phyloP scores from a whole-genome alignment of 2,797 vertebrate genomes.

The Babyrousa celebensis region DNA sequence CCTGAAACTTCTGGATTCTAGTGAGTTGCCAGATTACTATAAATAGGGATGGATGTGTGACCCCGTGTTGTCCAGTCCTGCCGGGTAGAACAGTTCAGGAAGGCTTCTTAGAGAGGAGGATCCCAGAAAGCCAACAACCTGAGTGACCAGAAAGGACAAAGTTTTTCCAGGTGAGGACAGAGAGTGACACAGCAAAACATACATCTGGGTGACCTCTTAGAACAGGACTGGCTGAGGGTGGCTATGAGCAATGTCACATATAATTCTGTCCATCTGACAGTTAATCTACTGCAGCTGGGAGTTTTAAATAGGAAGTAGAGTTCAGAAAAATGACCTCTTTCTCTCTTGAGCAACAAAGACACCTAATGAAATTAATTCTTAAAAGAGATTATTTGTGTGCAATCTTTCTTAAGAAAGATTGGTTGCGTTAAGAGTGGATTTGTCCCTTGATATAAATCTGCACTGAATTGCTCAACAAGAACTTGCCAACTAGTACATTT shows the following conservation, averaged over 20 bases:
- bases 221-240: background rate
- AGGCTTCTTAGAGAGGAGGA: background rate
- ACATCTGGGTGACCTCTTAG: background rate
- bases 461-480: background rate
- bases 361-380: conserved; percentile 47
- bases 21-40: background rate
- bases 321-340: background rate
- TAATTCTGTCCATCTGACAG: background rate
- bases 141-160: background rate
- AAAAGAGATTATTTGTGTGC: background rate
- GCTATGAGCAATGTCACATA: background rate
- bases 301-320: background rate
- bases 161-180: background rate
- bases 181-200: background rate
- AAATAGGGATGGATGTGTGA: background rate
- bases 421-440: background rate
- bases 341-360: conserved; percentile 44
- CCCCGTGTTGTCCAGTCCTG: background rate
- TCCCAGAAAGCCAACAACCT: background rate
- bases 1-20: background rate
- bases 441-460: background rate
- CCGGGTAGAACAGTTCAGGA: background rate
- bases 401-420: background rate
- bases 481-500: background rate
- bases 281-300: background rate